Evolutionary conservation across 1,140 invertebrate species (phyloP), one percentile per base, ranked within the genome.

Genomic region (Epicauta chinensis): DNA sequence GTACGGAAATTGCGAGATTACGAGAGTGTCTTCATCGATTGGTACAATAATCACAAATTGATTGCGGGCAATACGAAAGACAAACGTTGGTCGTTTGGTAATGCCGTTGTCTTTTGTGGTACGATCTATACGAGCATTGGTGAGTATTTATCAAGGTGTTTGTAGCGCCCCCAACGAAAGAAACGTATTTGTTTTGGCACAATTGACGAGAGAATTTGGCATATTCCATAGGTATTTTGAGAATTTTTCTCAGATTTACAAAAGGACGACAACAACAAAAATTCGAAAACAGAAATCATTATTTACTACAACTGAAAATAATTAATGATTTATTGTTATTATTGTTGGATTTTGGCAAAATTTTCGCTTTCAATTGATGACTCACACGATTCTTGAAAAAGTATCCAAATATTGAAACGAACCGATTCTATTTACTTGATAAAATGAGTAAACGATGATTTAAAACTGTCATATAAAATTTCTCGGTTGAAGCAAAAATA

Each of bases 101-200:
- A 92, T 62, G 79, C 91, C 1, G 81, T 96, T 59, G 92, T 93
- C 67, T 96, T 90, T 65, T 89, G 89, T 51, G 85, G 89, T 34
- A 95, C 93, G 6, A 86, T 95, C 58, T 93, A 89, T 62, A 95
- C 93, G 0, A 95, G 92, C 2, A 96, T 96, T 61, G 92, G 91
- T 93, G 63, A 78, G 78, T 73, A 50, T 9, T 49, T 42, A 39
- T 32, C 30, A 9, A 12, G 1, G 34, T 5, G 14, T 15, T 39
- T 5, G 9, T 49, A 2, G 15, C 23, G n/a, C n/a, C n/a, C n/a
- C 12, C 10, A 23, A 48, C 29, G 13, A 11, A 10, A 30, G n/a
- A 37, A 2, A 6, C 11, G 14, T 15, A 40, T 42, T 42, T 42
- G 9, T 11, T 42, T 42, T 42, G 16, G 14, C 12, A 16, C 14